phyloP scores from a whole-genome alignment of 2,797 vertebrate species.

The Liparis tanakae region DNA sequence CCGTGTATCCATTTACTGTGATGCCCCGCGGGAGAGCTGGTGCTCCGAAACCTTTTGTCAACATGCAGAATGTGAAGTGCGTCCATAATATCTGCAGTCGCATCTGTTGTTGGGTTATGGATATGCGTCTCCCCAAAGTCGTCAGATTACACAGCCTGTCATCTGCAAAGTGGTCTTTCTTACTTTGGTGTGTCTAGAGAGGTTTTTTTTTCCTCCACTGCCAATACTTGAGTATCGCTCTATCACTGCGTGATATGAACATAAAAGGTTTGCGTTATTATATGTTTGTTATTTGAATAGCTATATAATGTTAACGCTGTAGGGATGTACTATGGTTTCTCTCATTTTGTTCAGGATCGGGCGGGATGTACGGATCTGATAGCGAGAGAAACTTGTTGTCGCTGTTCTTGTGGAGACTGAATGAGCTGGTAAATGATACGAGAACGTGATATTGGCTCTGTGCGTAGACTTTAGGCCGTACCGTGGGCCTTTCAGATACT shows the following conservation, averaged over 20 bases:
- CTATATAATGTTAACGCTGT: neutral
- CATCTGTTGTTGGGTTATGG: slow-evolving; percentile 42
- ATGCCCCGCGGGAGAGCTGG: slow-evolving; percentile 48
- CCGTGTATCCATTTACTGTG: slow-evolving; percentile 48
- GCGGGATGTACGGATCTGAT: neutral
- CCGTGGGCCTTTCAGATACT: neutral
- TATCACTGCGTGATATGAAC: neutral
- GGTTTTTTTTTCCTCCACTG: neutral
- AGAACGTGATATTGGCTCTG: neutral
- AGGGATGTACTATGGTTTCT: neutral
- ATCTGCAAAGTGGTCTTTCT: slow-evolving; percentile 65
- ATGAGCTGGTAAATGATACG: neutral
- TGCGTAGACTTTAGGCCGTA: neutral
- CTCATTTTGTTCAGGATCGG: neutral
- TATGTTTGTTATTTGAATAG: too few relatives aligned
- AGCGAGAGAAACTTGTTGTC: neutral
- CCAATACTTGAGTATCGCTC: neutral
- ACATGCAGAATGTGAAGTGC: slow-evolving; percentile 49
- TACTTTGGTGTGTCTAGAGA: slow-evolving; percentile 38
- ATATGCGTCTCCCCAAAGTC: slow-evolving; percentile 23
- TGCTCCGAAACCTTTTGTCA: slow-evolving; percentile 53
- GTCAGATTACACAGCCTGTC: slow-evolving; percentile 56
- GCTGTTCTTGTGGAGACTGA: neutral
- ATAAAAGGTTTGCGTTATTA: neutral
- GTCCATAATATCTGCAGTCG: slow-evolving; percentile 46